Evolutionary conservation across 2,797 vertebrate species (phyloP).

Genomic region (Cottoperca gobio): DNA sequence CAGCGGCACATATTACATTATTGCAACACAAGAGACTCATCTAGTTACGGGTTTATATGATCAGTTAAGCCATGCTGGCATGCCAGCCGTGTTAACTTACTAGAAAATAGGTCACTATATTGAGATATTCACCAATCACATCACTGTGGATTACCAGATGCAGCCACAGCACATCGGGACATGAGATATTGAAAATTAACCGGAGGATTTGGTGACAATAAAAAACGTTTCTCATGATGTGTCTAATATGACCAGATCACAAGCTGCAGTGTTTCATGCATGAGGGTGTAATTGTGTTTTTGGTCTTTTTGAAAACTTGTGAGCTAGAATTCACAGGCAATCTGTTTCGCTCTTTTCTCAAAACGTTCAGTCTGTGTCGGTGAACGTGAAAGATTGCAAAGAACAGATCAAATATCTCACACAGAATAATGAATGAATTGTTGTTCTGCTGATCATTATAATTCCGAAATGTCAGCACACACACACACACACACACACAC

Average conservation of each 20-base stretch:
- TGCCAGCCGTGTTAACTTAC: constrained; percentile 60
- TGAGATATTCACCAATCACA: constrained; percentile 82
- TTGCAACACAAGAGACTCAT: constrained; percentile 57
- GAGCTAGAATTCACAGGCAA: constrained; percentile 70
- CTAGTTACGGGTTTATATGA: constrained; percentile 66
- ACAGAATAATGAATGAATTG: constrained; percentile 59
- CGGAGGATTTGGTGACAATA: constrained; percentile 70
- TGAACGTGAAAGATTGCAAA: constrained; percentile 61
- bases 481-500: background rate
- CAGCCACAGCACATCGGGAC: constrained; percentile 71
- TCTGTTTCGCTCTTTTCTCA: constrained; percentile 64
- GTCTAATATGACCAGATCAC: constrained; percentile 31
- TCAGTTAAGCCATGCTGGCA: constrained; percentile 72
- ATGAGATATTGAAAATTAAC: constrained; percentile 81
- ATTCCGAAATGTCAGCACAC: constrained; percentile 3
- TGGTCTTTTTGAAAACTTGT: constrained; percentile 47
- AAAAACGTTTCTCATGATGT: constrained; percentile 44
- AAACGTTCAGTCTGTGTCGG: constrained; percentile 55
- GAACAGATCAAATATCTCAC: constrained; percentile 52
- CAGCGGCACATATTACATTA: constrained; percentile 56
- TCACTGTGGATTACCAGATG: constrained; percentile 79
- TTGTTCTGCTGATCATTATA: constrained; percentile 22
- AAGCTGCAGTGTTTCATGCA: background rate
- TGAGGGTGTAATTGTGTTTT: constrained; percentile 8
- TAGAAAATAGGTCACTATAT: constrained; percentile 80